Percentiles rank a stretch among this genome's conserved stretches.
Evolutionary conservation across 2,797 vertebrate species (phyloP).

Genomic region (Scomberomorus guttatus): DNA sequence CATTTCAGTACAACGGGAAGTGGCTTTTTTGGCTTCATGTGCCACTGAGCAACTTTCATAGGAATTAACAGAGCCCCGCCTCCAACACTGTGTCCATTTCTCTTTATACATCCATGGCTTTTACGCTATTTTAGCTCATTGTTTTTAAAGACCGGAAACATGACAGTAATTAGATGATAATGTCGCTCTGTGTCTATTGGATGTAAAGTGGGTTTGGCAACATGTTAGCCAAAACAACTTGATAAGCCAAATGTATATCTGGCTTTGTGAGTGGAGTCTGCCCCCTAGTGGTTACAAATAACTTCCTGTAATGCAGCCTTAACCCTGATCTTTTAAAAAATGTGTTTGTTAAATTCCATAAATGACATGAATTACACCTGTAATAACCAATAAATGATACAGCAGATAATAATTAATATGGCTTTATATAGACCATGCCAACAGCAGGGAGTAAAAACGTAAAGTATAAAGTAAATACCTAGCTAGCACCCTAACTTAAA

Average conservation of each 20-base stretch:
- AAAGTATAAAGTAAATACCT: not conserved
- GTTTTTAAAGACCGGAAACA: too few species aligned
- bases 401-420: not conserved
- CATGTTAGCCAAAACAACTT: not conserved
- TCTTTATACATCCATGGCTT: too few species aligned
- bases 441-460: not conserved
- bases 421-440: not conserved
- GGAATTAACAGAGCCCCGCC: too few species aligned
- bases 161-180: too few species aligned
- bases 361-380: not conserved
- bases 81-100: too few species aligned
- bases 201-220: too few species aligned
- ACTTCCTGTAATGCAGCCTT: too few species aligned
- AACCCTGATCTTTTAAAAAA: not conserved
- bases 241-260: not conserved
- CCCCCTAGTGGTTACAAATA: not conserved
- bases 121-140: too few species aligned
- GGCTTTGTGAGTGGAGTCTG: not conserved
- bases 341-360: not conserved
- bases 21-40: too few species aligned
- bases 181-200: too few species aligned
- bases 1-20: too few species aligned
- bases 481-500: not conserved
- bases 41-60: too few species aligned
- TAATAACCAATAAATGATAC: not conserved